phyloP scores from a whole-genome alignment of 2,113 vertebrate species.

The Vidua macroura region DNA sequence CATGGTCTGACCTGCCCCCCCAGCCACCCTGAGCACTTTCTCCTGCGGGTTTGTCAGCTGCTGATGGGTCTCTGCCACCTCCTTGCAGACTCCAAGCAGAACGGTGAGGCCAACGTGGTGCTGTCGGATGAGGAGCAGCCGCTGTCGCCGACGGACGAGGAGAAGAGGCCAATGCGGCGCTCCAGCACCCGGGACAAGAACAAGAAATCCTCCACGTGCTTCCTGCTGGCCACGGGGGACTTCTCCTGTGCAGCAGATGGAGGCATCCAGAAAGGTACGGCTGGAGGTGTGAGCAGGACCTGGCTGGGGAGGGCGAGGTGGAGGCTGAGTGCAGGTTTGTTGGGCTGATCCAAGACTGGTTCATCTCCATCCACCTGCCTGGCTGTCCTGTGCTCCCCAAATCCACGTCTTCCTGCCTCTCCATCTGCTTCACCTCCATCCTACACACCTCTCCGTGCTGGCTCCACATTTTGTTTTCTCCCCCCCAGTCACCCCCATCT shows the following conservation, averaged over 20 bases:
- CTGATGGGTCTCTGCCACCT: not conserved
- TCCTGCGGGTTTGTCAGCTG: rapidly evolving
- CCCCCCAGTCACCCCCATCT: rapidly evolving
- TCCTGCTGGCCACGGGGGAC: slow-evolving; percentile 86
- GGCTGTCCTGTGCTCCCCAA: not conserved
- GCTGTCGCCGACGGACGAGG: slow-evolving; percentile 74
- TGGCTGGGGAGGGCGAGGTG: not conserved
- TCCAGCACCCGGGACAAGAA: slow-evolving; percentile 84
- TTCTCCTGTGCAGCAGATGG: slow-evolving; percentile 81
- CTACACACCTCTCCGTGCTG: not conserved
- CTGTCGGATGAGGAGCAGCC: slow-evolving; percentile 90
- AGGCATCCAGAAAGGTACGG: slow-evolving; percentile 81
- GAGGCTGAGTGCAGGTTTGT: not conserved
- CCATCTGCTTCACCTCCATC: not conserved
- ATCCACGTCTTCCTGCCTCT: not conserved
- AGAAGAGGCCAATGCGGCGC: slow-evolving; percentile 79
- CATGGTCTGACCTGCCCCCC: not conserved
- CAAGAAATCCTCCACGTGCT: slow-evolving; percentile 91
- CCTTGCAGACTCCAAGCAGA: slow-evolving; percentile 90
- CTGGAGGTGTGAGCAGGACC: not conserved
- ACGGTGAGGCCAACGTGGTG: slow-evolving; percentile 88
- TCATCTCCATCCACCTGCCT: not conserved
- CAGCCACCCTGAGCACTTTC: rapidly evolving
- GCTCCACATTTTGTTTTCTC: not conserved
- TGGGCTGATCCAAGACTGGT: not conserved